A percentile compares a stretch with the other conserved stretches of the same genome.
These are phyloP conservation scores for Microcebus griseorufus DNA, from an alignment of 2,113 vertebrate species.

Conservation along the genomic window DNA sequence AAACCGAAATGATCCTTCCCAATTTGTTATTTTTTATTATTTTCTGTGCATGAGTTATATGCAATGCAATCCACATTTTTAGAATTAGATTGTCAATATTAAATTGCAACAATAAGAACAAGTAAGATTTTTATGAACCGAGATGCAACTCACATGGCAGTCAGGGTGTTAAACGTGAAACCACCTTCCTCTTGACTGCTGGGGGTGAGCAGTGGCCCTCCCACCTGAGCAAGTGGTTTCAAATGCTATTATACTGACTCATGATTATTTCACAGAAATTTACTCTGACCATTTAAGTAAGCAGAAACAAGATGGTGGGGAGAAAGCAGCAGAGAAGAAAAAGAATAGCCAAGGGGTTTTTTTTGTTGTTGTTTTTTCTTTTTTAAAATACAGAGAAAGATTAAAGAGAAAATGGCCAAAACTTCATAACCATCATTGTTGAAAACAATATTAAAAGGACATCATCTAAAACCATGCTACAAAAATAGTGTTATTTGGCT, in stretches of 20 bases:
- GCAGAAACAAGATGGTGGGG: background rate
- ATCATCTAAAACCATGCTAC: slow-evolving; percentile 74
- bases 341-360: background rate
- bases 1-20: too few species aligned
- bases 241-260: slow-evolving; percentile 1
- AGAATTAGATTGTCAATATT: too few species aligned
- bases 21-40: too few species aligned
- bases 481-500: slow-evolving; percentile 85
- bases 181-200: background rate
- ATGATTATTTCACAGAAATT: slow-evolving; percentile 66
- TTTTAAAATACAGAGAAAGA: slow-evolving; percentile 27
- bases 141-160: too few species aligned
- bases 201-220: background rate
- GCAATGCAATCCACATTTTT: too few species aligned
- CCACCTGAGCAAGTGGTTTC: background rate
- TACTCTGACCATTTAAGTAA: slow-evolving; percentile 40
- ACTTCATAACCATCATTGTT: slow-evolving; percentile 25
- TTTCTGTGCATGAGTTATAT: too few species aligned
- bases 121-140: too few species aligned
- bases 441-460: slow-evolving; percentile 76
- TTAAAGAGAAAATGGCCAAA: slow-evolving; percentile 35
- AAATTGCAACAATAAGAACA: too few species aligned
- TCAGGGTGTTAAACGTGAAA: background rate
- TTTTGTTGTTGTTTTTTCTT: background rate
- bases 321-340: background rate